Evolutionary conservation across 2,113 vertebrate species (phyloP).

Genomic region (Sphaerodactylus townsendi): DNA sequence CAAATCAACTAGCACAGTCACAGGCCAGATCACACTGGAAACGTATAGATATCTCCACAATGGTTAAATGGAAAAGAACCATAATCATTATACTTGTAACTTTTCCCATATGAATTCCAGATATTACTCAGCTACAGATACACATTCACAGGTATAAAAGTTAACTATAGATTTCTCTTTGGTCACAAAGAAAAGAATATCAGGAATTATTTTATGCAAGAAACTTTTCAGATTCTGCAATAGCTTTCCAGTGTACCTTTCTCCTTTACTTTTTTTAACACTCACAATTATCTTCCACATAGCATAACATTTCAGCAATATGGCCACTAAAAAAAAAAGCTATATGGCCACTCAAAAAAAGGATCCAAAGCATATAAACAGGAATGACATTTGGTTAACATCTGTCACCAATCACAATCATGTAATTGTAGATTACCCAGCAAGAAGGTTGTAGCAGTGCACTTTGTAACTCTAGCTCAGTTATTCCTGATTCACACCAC

Average conservation of each 20-base stretch:
- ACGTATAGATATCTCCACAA: not conserved
- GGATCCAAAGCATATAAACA: not conserved
- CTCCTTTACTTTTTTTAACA: not conserved
- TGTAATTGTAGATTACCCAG: not conserved
- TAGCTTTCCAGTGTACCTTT: not conserved
- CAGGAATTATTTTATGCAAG: not conserved
- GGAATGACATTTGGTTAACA: not conserved
- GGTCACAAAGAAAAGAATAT: not conserved
- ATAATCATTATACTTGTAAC: too few species aligned
- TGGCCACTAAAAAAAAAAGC: not conserved
- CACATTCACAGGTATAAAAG: not conserved
- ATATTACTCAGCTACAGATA: not conserved
- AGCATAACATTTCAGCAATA: not conserved
- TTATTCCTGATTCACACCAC: not conserved
- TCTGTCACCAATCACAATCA: not conserved
- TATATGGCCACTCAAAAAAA: accelerated
- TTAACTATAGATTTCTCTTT: not conserved
- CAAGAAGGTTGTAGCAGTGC: not conserved
- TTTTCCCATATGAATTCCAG: not conserved
- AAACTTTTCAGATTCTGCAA: accelerated
- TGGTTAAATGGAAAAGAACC: not conserved
- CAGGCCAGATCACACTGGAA: not conserved
- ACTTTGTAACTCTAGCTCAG: not conserved
- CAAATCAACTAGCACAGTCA: not conserved
- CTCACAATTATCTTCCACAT: not conserved